These are phyloP conservation scores for Lycophotia porphyrea DNA, from an alignment of 2,888 invertebrate species.

Conservation along the genomic window DNA sequence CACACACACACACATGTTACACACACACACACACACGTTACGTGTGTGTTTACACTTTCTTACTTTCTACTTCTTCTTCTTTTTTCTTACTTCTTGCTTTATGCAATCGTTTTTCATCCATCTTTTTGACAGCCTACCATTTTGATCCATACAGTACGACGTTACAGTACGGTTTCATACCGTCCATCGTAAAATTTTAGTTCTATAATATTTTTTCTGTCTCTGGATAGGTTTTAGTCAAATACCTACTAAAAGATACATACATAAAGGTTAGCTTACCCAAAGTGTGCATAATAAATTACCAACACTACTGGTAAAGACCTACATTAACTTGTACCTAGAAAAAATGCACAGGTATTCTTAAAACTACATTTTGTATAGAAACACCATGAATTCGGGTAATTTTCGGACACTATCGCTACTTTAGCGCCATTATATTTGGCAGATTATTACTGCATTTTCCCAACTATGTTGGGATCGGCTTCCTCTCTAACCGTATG, in stretches of 20 bases:
- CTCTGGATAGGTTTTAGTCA: not conserved
- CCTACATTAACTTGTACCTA: conserved; percentile 46
- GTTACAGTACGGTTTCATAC: too few relatives aligned
- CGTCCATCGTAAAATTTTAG: too few relatives aligned
- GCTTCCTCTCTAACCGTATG: not conserved
- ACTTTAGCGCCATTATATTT: not conserved
- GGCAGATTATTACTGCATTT: not conserved
- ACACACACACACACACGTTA: too few relatives aligned
- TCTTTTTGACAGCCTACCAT: too few relatives aligned
- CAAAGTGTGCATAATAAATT: conserved; percentile 30
- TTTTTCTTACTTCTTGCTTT: too few relatives aligned
- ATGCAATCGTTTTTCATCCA: too few relatives aligned
- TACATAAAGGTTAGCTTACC: not conserved
- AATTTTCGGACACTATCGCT: conserved; percentile 12
- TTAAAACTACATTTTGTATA: conserved; percentile 35
- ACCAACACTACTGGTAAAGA: conserved; percentile 15
- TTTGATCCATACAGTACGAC: too few relatives aligned
- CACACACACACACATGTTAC: too few relatives aligned
- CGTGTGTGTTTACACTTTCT: too few relatives aligned
- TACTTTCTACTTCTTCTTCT: too few relatives aligned
- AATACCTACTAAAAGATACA: not conserved
- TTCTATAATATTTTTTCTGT: too few relatives aligned
- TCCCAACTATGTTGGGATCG: not conserved
- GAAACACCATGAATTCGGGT: conserved; percentile 7
- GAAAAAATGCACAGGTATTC: conserved; percentile 50